Percentiles rank a stretch among this genome's conserved stretches.
Evolutionary conservation across 2,888 invertebrate genomes (phyloP).

Genomic region (Phyllotreta striolata): DNA sequence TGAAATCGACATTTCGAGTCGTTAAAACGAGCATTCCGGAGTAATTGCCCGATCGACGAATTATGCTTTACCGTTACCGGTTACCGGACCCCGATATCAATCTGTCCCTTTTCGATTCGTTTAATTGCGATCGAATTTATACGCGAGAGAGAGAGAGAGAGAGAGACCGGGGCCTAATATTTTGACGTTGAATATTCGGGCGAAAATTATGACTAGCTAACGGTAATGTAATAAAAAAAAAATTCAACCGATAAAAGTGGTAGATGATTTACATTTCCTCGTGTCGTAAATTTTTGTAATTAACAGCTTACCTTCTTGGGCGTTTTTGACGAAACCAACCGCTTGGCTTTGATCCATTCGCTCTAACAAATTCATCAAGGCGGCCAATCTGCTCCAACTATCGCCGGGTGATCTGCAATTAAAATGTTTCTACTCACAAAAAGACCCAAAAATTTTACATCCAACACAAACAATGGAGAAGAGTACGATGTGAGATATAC

Average conservation of each 20-base stretch:
- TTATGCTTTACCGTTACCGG: slow-evolving; percentile 26
- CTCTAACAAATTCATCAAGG: slow-evolving; percentile 79
- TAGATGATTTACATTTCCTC: too few species aligned
- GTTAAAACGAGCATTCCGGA: slow-evolving; percentile 27
- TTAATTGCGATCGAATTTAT: slow-evolving; percentile 14
- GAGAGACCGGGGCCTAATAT: not conserved
- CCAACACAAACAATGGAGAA: not conserved
- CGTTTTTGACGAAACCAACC: slow-evolving; percentile 48
- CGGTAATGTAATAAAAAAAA: too few species aligned
- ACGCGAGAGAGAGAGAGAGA: slow-evolving; percentile 5
- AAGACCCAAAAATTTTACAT: not conserved
- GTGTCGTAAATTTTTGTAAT: too few species aligned
- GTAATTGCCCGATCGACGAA: slow-evolving; percentile 27
- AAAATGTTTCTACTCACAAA: slow-evolving; percentile 4
- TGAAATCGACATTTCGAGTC: slow-evolving; percentile 4
- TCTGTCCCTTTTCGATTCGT: slow-evolving; percentile 20
- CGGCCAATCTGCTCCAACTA: slow-evolving; percentile 81
- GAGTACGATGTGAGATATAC: too few species aligned
- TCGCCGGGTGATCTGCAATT: slow-evolving; percentile 72
- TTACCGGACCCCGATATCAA: slow-evolving; percentile 21
- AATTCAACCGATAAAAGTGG: too few species aligned
- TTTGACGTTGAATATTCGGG: not conserved
- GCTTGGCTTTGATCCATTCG: slow-evolving; percentile 69
- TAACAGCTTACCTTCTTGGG: slow-evolving; percentile 63
- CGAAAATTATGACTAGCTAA: not conserved